Evolutionary conservation across 2,888 invertebrate genomes (phyloP).

Genomic region (Crepidodera aurea): DNA sequence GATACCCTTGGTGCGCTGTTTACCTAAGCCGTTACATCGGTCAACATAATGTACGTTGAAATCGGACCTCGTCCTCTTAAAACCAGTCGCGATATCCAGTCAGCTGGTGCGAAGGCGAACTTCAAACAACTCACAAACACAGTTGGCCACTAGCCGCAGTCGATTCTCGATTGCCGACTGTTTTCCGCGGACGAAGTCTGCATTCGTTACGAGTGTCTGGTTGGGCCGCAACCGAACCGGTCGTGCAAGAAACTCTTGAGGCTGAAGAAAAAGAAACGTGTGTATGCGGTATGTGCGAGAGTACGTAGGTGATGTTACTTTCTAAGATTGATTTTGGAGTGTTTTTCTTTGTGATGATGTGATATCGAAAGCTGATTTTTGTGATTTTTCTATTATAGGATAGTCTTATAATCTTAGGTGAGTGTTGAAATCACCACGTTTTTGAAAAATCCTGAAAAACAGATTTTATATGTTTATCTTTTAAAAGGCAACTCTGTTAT

Average conservation of each 20-base stretch:
- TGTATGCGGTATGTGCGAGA: constrained; percentile 3
- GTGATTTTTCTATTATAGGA: background rate
- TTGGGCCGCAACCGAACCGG: background rate
- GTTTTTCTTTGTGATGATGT: background rate
- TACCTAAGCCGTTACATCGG: too few species aligned
- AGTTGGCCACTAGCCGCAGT: constrained; percentile 9
- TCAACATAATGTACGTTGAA: background rate
- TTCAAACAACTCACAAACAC: background rate
- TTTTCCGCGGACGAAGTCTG: background rate
- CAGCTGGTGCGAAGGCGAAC: constrained; percentile 7
- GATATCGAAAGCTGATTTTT: background rate
- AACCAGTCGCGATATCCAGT: background rate
- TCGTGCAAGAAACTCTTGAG: constrained; percentile 3
- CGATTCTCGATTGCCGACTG: background rate
- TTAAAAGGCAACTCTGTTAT: too few species aligned
- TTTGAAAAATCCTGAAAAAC: too few species aligned
- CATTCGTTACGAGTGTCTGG: background rate
- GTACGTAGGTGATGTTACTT: background rate
- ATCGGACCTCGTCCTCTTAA: constrained; percentile 4
- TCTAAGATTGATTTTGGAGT: background rate
- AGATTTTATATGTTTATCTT: too few species aligned
- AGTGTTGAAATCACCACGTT: background rate
- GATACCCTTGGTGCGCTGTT: too few species aligned
- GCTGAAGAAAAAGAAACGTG: background rate
- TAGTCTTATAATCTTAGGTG: background rate